These are phyloP conservation scores for Diuraphis noxia DNA, from an alignment of 1,140 invertebrate species.

Conservation along the genomic window DNA sequence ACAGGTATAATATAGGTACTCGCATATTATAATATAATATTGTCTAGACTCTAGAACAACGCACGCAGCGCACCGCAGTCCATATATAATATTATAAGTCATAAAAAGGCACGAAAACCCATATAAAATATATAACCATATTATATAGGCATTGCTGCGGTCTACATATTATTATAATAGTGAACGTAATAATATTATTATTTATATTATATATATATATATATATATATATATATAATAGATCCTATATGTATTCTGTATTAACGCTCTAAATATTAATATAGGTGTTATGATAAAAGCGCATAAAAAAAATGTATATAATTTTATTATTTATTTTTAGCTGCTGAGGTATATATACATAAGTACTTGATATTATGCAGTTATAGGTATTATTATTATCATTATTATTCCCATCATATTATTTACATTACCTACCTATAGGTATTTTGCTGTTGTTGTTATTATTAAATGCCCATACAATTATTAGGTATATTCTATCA, in stretches of 20 bases:
- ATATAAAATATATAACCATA: not conserved
- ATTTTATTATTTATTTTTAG: not conserved
- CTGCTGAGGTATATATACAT: not conserved
- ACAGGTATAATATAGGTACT: not conserved
- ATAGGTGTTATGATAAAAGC: not conserved
- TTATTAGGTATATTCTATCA: not conserved
- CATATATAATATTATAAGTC: conserved; percentile 45
- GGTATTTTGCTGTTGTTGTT: not conserved
- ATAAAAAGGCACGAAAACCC: conserved; percentile 1
- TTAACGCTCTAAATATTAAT: not conserved
- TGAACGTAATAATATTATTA: not conserved
- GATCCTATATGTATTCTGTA: not conserved
- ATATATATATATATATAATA: not conserved
- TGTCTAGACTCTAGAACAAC: too few species aligned
- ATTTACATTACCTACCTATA: not conserved
- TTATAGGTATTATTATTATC: not conserved
- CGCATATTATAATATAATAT: not conserved
- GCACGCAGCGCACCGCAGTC: not conserved
- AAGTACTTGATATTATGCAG: not conserved
- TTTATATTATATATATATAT: too few species aligned
- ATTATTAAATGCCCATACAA: not conserved
- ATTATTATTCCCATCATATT: not conserved
- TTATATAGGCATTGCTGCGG: not conserved
- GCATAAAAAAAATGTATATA: not conserved
- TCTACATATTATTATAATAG: not conserved